Conservation (phyloP, 2,797 vertebrate genomes). For the Coracias cyanogaster region DNA sequence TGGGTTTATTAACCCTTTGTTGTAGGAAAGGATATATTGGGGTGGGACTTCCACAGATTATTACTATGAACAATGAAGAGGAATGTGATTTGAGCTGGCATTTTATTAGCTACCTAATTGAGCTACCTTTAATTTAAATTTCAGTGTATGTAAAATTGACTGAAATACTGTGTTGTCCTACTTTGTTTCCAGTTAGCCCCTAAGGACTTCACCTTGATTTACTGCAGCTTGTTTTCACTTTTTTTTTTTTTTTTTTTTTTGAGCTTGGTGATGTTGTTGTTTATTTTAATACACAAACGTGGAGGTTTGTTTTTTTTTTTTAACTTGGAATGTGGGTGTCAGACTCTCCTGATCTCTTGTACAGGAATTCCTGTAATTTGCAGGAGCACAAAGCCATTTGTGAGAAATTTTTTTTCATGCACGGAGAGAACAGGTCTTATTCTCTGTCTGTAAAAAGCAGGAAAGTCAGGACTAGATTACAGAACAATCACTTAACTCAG, state of each 20-base stretch:
- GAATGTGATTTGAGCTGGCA: background rate
- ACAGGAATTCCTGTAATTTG: conserved; percentile 66
- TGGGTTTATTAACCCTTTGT: background rate
- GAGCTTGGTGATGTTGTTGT: background rate
- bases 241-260: background rate
- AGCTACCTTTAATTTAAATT: background rate
- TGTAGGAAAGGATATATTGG: background rate
- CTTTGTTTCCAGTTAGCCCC: background rate
- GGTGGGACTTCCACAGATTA: background rate
- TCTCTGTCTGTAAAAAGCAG: conserved; percentile 5
- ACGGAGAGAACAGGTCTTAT: background rate
- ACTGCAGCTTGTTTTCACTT: background rate
- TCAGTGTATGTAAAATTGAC: background rate
- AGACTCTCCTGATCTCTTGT: background rate
- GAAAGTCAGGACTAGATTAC: conserved; percentile 2
- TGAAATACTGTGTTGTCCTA: background rate
- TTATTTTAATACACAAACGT: background rate
- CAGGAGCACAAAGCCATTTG: conserved; percentile 14
- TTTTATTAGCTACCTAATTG: background rate
- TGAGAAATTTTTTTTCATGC: background rate
- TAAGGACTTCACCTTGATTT: background rate
- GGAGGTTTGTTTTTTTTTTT: background rate
- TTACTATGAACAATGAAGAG: background rate
- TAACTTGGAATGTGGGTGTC: background rate
- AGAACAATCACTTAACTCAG: background rate